Evolutionary conservation across 2,888 invertebrate genomes (phyloP).

Genomic region (Hedya salicella): DNA sequence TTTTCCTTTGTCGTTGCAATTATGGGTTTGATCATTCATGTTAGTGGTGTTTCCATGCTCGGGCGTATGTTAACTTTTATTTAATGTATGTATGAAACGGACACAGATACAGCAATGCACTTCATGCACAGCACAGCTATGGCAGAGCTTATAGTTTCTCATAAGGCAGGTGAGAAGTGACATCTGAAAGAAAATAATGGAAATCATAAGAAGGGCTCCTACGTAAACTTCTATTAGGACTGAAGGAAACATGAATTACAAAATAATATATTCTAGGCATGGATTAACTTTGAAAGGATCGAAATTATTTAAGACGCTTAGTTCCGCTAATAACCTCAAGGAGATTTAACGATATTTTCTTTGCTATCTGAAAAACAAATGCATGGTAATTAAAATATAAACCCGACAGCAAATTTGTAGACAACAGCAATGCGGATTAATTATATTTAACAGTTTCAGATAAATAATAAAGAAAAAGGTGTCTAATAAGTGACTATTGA

Average conservation of each 20-base stretch:
- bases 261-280: neutral
- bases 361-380: no score
- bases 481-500: no score
- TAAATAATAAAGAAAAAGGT: no score
- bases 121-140: constrained; percentile 82
- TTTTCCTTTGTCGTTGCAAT: no score
- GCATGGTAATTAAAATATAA: no score
- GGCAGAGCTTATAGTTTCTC: constrained; percentile 93
- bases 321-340: no score
- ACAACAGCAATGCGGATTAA: no score
- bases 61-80: constrained; percentile 52
- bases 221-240: neutral
- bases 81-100: constrained; percentile 59
- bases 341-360: no score
- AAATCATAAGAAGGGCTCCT: constrained; percentile 42
- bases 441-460: no score
- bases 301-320: no score
- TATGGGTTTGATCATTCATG: constrained; percentile 48
- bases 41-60: constrained; percentile 69
- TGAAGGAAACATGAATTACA: neutral
- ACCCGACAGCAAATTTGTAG: no score
- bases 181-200: constrained; percentile 90
- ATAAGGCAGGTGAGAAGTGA: constrained; percentile 95
- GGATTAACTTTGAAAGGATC: neutral
- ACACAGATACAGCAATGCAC: constrained; percentile 75